Base-by-base conservation (phyloP, 2,797 vertebrate genomes). In the Sebastes oblongus region DNA sequence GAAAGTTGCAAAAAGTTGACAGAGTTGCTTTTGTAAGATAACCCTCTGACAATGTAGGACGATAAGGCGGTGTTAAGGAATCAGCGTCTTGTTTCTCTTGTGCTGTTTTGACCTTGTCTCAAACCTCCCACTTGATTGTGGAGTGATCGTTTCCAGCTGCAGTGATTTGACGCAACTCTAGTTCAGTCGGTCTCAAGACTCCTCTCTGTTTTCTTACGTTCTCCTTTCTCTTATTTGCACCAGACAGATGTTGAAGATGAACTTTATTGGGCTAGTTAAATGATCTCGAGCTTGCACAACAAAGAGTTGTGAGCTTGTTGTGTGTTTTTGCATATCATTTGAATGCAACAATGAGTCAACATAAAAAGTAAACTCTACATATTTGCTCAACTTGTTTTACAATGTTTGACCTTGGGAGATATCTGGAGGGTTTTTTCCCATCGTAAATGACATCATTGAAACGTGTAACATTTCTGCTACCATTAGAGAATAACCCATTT, bases 101-200 rank as follows among this genome's bases (percentile, higher is more conserved):
- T 56, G 16, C 27, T 60, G 11, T 34, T 32, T 46, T 78, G 77
- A 82, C 66, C 70, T 18, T 54, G 29, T 75, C 82, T 76, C 27
- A 16, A 46, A 56, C 67, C 32, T 68, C 55, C 46, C 62, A 36
- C 72, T 73, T 74, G 64, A 52, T n/a, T 71, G 36, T 20, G 5
- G 39, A 16, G 29, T 52, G 29, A 91, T 86, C 1, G 50, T 75
- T 87, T 88, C 82, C 80, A 91, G 83, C 80, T 90, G 82, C 11
- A 20, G 64, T 1, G 4, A 59, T 74, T 42, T 81, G 69, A 72
- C 12, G 25, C 2, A 0, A 24, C 5, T 62, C 5, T 0, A 20
- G n/a, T 36, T 68, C n/a, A 54, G 2, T 36, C 10, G 71, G n/a
- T 56, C 60, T 72, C 16, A 36, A 8, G 56, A 75, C 72, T 74